These are phyloP conservation scores for Steinernema khuongi DNA, from an alignment of 1,140 invertebrate species.

Conservation along the genomic window DNA sequence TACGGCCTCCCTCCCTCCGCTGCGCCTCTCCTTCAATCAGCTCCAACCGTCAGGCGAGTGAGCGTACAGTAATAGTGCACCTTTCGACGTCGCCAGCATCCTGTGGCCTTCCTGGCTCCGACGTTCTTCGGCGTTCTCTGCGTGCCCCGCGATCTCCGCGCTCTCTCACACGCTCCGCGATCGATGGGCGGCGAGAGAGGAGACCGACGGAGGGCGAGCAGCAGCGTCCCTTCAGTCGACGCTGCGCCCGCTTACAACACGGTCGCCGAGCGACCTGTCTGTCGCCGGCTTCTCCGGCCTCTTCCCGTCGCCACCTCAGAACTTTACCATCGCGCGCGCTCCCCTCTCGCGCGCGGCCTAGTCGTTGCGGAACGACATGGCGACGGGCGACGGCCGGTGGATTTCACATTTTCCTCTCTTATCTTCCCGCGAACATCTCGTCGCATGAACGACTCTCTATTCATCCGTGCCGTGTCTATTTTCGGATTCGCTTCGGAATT, in stretches of 20 bases:
- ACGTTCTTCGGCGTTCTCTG: not conserved
- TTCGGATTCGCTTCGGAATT: not conserved
- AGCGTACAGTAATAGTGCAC: not conserved
- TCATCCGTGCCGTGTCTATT: not conserved
- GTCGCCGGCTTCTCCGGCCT: not conserved
- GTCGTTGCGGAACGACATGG: too few species aligned
- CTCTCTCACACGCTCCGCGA: not conserved
- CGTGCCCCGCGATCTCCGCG: not conserved
- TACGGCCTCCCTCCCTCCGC: too few species aligned
- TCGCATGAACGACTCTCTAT: not conserved
- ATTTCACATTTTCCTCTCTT: conserved; percentile 13
- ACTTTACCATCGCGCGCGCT: not conserved
- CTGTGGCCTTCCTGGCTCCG: too few species aligned
- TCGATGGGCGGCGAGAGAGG: not conserved
- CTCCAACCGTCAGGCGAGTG: too few species aligned
- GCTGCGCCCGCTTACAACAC: not conserved
- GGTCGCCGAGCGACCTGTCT: not conserved
- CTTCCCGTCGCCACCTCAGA: not conserved
- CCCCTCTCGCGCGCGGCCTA: not conserved
- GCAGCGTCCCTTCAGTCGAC: not conserved
- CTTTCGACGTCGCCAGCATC: too few species aligned
- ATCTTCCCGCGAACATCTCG: not conserved
- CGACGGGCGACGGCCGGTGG: too few species aligned
- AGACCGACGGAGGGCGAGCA: too few species aligned
- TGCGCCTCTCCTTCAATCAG: too few species aligned